A percentile compares a stretch with the other conserved stretches of the same genome.
phyloP scores from a whole-genome alignment of 2,113 vertebrate species.

The Hymenochirus boettgeri region DNA sequence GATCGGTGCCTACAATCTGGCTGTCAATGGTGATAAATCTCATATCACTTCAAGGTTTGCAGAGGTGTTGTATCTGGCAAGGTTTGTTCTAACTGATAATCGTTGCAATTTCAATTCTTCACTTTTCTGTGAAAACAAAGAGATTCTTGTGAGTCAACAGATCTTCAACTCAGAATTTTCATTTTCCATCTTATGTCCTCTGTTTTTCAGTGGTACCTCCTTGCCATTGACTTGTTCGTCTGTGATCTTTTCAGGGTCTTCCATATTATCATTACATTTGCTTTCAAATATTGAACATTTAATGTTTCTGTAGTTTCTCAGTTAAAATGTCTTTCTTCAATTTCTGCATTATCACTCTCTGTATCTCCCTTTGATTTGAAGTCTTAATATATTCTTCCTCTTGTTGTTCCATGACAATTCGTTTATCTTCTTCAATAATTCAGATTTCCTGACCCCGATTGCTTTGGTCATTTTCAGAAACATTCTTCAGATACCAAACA shows the following conservation, averaged over 20 bases:
- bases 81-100: slow-evolving; percentile 53
- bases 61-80: slow-evolving; percentile 55
- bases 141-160: slow-evolving; percentile 14
- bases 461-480: neutral
- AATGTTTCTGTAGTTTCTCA: neutral
- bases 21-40: neutral
- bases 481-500: neutral
- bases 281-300: neutral
- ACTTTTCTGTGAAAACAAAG: neutral
- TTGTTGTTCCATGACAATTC: no score
- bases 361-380: no score
- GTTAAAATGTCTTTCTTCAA: neutral
- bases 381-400: no score
- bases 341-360: neutral
- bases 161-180: slow-evolving; percentile 7
- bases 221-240: neutral
- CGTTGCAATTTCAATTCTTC: fast-evolving
- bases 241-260: neutral
- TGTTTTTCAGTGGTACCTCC: neutral
- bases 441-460: no score
- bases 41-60: slow-evolving; percentile 36
- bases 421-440: neutral
- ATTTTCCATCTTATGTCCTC: neutral
- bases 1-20: neutral
- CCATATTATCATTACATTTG: no score